phyloP scores from a whole-genome alignment of 2,113 vertebrate species.

The Lonchura striata region DNA sequence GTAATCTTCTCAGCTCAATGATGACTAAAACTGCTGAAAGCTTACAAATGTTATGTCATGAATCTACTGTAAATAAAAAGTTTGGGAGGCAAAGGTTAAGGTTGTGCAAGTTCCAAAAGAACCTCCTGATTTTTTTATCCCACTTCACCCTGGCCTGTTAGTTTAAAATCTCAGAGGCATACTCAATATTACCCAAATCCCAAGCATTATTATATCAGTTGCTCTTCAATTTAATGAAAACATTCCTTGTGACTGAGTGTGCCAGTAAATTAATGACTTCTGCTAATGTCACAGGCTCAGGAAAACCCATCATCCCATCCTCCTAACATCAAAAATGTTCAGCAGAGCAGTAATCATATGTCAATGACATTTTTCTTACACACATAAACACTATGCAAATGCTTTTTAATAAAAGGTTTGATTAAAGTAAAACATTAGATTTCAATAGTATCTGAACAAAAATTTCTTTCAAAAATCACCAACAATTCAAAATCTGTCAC shows the following conservation, averaged over 20 bases:
- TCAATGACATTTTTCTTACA: neutral
- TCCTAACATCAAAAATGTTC: neutral
- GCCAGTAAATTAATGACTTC: neutral
- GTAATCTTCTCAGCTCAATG: neutral
- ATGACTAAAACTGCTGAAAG: neutral
- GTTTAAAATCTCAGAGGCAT: neutral
- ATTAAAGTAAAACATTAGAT: neutral
- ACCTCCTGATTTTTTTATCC: neutral
- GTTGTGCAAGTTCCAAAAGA: neutral
- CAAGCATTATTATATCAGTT: neutral
- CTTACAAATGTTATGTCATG: neutral
- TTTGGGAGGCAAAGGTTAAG: neutral
- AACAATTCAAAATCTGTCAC: neutral
- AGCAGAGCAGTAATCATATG: neutral
- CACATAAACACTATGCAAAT: neutral
- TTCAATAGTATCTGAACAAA: neutral
- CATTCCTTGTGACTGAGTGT: neutral
- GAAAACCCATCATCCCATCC: neutral
- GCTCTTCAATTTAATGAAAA: conserved; percentile 7
- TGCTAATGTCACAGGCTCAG: neutral
- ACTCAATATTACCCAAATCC: neutral
- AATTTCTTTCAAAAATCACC: neutral
- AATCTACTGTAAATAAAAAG: neutral
- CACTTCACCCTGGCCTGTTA: neutral
- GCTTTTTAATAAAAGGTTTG: neutral